phyloP scores from a whole-genome alignment of 2,797 vertebrate genomes.

The Lepus townsendii region DNA sequence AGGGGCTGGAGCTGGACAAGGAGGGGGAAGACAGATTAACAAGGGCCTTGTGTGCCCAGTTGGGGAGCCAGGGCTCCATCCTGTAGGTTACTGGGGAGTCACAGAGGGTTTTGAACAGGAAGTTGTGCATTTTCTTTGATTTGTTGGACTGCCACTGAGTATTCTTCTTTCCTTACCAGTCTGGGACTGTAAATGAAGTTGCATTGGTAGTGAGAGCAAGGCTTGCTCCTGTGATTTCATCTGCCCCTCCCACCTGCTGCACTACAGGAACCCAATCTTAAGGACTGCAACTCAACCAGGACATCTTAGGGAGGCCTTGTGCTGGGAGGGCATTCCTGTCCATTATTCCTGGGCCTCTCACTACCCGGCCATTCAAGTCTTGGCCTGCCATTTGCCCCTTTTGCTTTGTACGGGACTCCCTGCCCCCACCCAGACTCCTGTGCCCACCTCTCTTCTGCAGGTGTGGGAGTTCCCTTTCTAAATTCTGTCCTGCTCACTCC shows the following conservation, averaged over 20 bases:
- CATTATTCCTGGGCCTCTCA: not conserved
- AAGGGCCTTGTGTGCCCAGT: not conserved
- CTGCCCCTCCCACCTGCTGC: too few relatives aligned
- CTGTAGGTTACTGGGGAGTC: not conserved
- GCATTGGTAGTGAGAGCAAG: not conserved
- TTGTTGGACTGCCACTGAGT: not conserved
- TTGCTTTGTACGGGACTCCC: not conserved
- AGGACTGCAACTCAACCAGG: not conserved
- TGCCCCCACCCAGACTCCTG: not conserved
- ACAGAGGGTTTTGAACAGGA: not conserved
- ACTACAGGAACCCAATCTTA: not conserved
- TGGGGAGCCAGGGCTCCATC: not conserved
- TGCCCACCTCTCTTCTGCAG: not conserved
- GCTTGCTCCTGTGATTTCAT: not conserved
- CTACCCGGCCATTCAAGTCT: not conserved
- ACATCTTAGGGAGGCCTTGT: not conserved
- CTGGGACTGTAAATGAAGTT: not conserved
- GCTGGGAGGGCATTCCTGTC: not conserved
- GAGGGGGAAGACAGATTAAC: rapidly evolving
- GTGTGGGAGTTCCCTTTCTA: not conserved
- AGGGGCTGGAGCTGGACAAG: not conserved
- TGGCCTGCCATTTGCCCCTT: not conserved
- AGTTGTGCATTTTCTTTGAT: not conserved
- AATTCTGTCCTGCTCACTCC: not conserved
- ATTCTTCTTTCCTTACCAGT: not conserved